These are phyloP conservation scores for Lampris incognitus DNA, from an alignment of 2,113 vertebrate genomes.

Conservation along the genomic window DNA sequence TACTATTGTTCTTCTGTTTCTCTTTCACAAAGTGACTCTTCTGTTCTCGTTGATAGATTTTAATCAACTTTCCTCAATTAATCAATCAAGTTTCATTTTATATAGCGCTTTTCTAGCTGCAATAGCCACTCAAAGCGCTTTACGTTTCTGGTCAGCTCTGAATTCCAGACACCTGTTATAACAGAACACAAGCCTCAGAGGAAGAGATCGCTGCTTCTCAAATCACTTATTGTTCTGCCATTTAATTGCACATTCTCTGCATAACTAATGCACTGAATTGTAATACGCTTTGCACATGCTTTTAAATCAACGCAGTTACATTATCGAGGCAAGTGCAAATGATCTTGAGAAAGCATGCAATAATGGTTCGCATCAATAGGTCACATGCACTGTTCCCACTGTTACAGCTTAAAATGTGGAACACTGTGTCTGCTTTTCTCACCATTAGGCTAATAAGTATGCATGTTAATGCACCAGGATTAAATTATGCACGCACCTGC, in stretches of 20 bases:
- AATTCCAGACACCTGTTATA: no score
- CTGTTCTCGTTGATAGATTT: background rate
- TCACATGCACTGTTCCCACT: background rate
- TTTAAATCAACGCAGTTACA: background rate
- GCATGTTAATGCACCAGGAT: background rate
- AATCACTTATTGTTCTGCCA: background rate
- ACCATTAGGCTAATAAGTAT: slow-evolving; percentile 8
- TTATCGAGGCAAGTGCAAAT: background rate
- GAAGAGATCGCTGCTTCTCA: background rate
- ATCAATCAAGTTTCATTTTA: no score
- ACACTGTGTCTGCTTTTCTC: background rate
- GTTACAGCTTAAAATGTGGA: background rate
- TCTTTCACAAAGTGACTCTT: background rate
- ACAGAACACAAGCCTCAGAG: background rate
- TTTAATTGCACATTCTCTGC: background rate
- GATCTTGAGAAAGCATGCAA: background rate
- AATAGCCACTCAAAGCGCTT: no score
- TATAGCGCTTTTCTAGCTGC: no score
- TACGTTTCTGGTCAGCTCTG: no score
- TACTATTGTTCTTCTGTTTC: background rate
- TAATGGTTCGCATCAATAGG: background rate
- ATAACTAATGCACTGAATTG: background rate
- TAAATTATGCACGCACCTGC: background rate
- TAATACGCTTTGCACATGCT: background rate
- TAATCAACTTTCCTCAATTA: no score